Base-by-base conservation (phyloP, 1,140 invertebrate species). In the Heliconius nattereri region DNA sequence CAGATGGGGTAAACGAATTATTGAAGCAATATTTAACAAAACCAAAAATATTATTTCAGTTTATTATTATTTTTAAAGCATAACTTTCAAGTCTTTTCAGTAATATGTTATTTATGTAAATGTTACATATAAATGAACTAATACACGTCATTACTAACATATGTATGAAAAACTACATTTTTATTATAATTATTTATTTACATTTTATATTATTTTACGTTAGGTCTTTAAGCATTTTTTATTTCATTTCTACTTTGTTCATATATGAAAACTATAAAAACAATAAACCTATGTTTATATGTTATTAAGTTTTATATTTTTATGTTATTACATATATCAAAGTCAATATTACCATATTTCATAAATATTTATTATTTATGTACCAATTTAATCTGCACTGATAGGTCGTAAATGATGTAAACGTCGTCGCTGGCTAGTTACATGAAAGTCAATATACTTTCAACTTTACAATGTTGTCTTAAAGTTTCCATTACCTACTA, bases 1-100 rank as follows among this genome's bases (percentile, higher is more conserved):
- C 96, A 66, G 98, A 99, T 95, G 97, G 97, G 89, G 98, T 99
- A 95, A 96, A 97, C 96, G 3, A 23, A 66, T 66, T 66, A 66
- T 26, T 13, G 3, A 26, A 5, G 5, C 7, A 13, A 66, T 26
- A 16, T 57, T 8, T 23, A n/a, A 57, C 19, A 57, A 52, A 6
- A 52, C 7, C 49, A 52, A 52, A 52, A 16, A 45, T 13, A 16
- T 16, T 45, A 0, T 45, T 45, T 45, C 13, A 45, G 13, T 45
- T 45, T 45, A 40, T 40, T 13, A 13, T 45, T 45, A 32, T 40
- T 40, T n/a, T 40, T 13, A 40, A 40, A 40, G 40, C 40, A 40
- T 40, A 13, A 45, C 40, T 13, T 45, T 45, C 11, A 45, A 13
- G 40, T 13, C 40, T 13, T 45, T 45, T 45, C 3, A 13, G 13